Evolutionary conservation across 1,140 invertebrate genomes (phyloP), one percentile per base, ranked within the genome.

Genomic region (Ceratosolen fusciceps): DNA sequence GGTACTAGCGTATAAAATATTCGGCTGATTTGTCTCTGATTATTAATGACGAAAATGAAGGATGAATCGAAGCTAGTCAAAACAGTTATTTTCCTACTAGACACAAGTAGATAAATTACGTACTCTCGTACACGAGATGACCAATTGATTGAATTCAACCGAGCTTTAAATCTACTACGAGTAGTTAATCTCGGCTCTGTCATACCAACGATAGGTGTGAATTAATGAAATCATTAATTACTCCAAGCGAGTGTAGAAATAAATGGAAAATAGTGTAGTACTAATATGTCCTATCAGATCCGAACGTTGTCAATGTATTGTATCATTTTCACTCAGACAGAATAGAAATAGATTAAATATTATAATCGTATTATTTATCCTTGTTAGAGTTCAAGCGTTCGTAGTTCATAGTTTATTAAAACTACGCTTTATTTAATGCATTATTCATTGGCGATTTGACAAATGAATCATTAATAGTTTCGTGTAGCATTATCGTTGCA

Each of bases 211-310:
- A 81, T 81, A 79, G 80, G 67, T 75, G 77, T 67, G 65, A 81
- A 78, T 83, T 81, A 81, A 83, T 81, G 72, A 79, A 67, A 80
- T 81, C 65, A 74, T 80, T 80, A 81, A 72, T 29, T 58, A 5
- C 4, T 2, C 21, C 2, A n/a, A 5, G 5, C 2, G 24, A 24
- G 24, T 58, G 12, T 29, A 26, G 9, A 58, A 7, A 12, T 4
- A 5, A 54, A 54, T 54, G 10, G 19, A 16, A 12, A 52, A 52
- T 19, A 52, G 3, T 52, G 2, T 52, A 52, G 19, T 9, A 3
- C 19, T 52, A 52, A 52, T 52, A 16, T 52, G 19, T 52, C 19
- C 10, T 21, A 16, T 52, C 19, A 16, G 2, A 52, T 52, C 19
- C 2, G 10, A 5, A 14, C 19, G 10, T 43, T 12, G 5, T 43